Evolutionary conservation across 2,797 vertebrate species (phyloP), one percentile per base, ranked within the genome.

Genomic region (Hoplostethus mediterraneus): DNA sequence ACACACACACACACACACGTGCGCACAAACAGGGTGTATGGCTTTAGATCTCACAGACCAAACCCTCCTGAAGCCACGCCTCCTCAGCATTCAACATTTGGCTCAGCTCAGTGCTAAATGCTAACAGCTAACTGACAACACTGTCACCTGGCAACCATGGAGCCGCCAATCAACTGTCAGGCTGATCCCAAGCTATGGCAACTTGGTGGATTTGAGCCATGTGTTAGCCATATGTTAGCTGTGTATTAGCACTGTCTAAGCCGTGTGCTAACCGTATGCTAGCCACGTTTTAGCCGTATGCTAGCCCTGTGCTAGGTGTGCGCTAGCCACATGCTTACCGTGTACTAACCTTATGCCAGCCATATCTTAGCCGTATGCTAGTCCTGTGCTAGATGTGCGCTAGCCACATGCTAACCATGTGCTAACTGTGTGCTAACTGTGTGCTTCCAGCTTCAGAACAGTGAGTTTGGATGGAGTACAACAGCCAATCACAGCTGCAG

Each of bases 21-120:
- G 64, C 61, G 56, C 65, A 64, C 67, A 71, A 28, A 63, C 63
- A 86, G 86, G 89, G 86, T 90, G 83, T 91, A 89, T 92, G 90
- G 92, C 90, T 91, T 89, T 85, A 76, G 73, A 74, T 84, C 78
- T 86, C 80, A 67, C 58, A 84, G 54, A 33, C 89, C 56, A 65
- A 77, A 79, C 73, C 74, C 71, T 82, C 72, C 61, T 79, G 67
- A 87, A 74, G 84, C 86, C 83, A 81, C 77, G 53, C 80, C 86
- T 71, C 77, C 78, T 77, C 67, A 63, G 67, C 72, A 54, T 38
- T 60, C 63, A 84, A 70, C 60, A 42, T 63, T 77, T 66, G 45
- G 44, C 40, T 61, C 6, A 0, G 17, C 21, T 55, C 31, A 6
- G 31, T 33, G 31, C 31, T 33, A 33, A 33, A 33, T 6, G 31